Evolutionary conservation across 2,888 invertebrate genomes (phyloP).

Genomic region (Morpho helenor): DNA sequence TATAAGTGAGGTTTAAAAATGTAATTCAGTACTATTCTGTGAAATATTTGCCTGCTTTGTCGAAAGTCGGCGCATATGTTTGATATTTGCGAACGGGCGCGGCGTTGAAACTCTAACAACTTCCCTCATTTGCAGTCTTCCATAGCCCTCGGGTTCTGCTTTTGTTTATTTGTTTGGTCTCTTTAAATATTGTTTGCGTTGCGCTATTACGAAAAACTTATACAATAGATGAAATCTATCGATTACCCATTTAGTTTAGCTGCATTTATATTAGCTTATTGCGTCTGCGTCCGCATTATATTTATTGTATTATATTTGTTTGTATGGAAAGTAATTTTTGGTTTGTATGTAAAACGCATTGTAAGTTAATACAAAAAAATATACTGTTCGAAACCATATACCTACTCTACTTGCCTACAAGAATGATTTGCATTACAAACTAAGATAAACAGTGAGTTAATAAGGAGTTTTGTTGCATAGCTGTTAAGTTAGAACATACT

Average conservation of each 20-base stretch:
- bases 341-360: too few species aligned
- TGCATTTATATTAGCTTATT: not conserved
- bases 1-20: not conserved
- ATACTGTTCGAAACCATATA: too few species aligned
- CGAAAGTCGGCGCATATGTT: slow-evolving; percentile 19
- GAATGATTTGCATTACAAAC: too few species aligned
- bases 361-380: too few species aligned
- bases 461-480: too few species aligned
- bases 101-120: slow-evolving; percentile 18
- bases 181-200: slow-evolving; percentile 10
- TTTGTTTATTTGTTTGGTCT: slow-evolving; percentile 14
- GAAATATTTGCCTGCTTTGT: slow-evolving; percentile 11
- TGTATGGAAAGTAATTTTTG: too few species aligned
- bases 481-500: too few species aligned
- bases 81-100: slow-evolving; percentile 19
- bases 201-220: slow-evolving; percentile 4
- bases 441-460: too few species aligned
- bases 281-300: too few species aligned
- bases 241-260: not conserved
- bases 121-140: slow-evolving; percentile 23
- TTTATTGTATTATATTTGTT: too few species aligned
- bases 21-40: slow-evolving; percentile 5
- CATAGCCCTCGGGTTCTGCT: slow-evolving; percentile 17
- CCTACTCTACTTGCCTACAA: too few species aligned
- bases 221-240: slow-evolving; percentile 6